phyloP scores from a whole-genome alignment of 1,140 invertebrate genomes.

The Gryon sp. region DNA sequence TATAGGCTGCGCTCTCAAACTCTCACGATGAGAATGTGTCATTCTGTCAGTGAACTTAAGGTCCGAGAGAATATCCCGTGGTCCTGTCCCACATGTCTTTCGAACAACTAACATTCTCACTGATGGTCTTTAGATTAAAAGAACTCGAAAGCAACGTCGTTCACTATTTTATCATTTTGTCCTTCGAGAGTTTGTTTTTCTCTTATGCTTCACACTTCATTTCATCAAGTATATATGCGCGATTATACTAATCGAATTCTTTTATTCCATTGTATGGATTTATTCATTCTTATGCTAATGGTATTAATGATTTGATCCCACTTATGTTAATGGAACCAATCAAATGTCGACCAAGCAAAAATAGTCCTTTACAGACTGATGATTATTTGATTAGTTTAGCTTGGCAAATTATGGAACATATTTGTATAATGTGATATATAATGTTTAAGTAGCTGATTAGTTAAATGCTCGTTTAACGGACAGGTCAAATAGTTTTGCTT shows the following conservation, averaged over 20 bases:
- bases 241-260: conserved; percentile 49
- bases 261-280: conserved; percentile 26
- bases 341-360: conserved; percentile 2
- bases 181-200: conserved; percentile 34
- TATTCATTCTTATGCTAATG: conserved; percentile 28
- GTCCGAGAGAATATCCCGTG: conserved; percentile 65
- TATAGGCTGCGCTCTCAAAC: conserved; percentile 72
- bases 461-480: too few relatives aligned
- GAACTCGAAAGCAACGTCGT: conserved; percentile 46
- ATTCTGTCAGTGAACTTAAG: conserved; percentile 77
- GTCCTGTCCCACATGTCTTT: conserved; percentile 69
- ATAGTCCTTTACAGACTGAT: too few relatives aligned
- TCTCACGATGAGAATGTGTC: conserved; percentile 78
- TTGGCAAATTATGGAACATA: too few relatives aligned
- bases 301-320: conserved; percentile 32
- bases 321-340: conserved; percentile 18
- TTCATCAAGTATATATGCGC: conserved; percentile 37
- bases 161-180: conserved; percentile 50
- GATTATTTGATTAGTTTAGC: too few relatives aligned
- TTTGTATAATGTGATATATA: too few relatives aligned
- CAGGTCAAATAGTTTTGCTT: too few relatives aligned
- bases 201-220: conserved; percentile 47
- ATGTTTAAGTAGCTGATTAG: too few relatives aligned
- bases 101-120: conserved; percentile 63
- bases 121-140: conserved; percentile 63